Conservation (phyloP, 1,140 invertebrate genomes). For the Eciton burchellii region DNA sequence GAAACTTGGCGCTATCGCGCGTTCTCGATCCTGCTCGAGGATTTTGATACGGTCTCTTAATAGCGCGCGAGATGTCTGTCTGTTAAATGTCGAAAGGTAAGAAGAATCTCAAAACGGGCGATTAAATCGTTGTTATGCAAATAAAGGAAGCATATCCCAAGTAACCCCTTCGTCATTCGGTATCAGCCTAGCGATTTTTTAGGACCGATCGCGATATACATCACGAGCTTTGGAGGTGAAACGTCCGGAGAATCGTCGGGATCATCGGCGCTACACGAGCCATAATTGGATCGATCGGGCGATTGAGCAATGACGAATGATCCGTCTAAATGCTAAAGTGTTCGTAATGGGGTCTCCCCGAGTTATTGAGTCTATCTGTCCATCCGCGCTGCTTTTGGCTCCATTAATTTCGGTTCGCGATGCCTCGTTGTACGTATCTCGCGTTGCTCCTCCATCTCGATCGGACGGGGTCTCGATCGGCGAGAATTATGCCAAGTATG, state of each 20-base stretch:
- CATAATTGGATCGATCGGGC: conserved; percentile 75
- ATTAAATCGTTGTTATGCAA: conserved; percentile 43
- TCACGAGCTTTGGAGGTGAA: conserved; percentile 64
- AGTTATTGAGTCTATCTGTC: conserved; percentile 71
- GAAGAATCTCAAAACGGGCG: not conserved
- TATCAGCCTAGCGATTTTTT: conserved; percentile 17
- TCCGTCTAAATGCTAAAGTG: conserved; percentile 67
- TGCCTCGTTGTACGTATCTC: conserved; percentile 60
- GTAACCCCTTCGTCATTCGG: conserved; percentile 1
- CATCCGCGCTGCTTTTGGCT: conserved; percentile 47
- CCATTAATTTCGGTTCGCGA: conserved; percentile 69
- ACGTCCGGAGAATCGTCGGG: conserved; percentile 60
- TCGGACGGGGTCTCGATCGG: not conserved
- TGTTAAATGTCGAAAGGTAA: not conserved
- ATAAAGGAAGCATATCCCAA: conserved; percentile 1
- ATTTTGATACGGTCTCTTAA: not conserved
- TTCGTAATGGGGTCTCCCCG: conserved; percentile 69
- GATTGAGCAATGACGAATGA: conserved; percentile 76
- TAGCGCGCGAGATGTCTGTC: not conserved
- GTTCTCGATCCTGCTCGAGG: not conserved
- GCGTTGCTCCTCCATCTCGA: conserved; percentile 34
- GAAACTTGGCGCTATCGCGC: conserved; percentile 8
- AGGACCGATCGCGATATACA: conserved; percentile 69
- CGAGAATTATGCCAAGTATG: conserved; percentile 52
- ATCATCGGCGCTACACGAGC: conserved; percentile 65